phyloP scores from a whole-genome alignment of 2,113 vertebrate species.

The Ptyas mucosa region DNA sequence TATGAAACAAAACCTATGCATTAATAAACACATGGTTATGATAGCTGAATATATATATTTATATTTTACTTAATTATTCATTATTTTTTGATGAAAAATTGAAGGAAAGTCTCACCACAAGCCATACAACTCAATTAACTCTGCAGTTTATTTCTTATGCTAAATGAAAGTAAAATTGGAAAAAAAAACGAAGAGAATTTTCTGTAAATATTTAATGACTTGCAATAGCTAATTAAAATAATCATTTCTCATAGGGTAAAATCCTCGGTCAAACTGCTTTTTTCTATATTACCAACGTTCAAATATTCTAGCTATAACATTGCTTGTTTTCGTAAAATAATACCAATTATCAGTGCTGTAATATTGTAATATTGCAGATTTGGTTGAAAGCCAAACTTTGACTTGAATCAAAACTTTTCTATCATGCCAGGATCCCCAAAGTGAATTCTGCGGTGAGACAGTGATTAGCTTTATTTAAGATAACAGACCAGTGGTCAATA shows the following conservation, averaged over 20 bases:
- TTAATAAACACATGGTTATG: background rate
- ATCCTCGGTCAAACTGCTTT: background rate
- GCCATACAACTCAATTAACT: background rate
- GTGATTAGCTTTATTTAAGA: background rate
- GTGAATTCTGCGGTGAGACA: background rate
- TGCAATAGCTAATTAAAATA: background rate
- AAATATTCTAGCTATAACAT: background rate
- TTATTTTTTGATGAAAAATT: background rate
- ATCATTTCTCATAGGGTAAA: background rate
- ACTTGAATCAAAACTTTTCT: background rate
- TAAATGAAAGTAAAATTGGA: background rate
- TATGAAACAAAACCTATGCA: background rate
- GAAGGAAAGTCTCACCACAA: too few relatives aligned
- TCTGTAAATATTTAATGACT: background rate
- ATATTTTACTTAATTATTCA: background rate
- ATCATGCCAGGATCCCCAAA: background rate
- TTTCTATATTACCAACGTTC: background rate
- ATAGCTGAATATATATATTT: background rate
- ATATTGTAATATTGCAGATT: background rate
- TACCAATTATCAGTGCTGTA: too few relatives aligned
- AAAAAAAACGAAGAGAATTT: background rate
- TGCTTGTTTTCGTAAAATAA: background rate
- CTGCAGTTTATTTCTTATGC: background rate
- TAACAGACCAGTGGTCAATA: background rate
- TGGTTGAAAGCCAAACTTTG: background rate